These are phyloP conservation scores for Nerophis lumbriciformis DNA, from an alignment of 2,113 vertebrate species.

Conservation along the genomic window DNA sequence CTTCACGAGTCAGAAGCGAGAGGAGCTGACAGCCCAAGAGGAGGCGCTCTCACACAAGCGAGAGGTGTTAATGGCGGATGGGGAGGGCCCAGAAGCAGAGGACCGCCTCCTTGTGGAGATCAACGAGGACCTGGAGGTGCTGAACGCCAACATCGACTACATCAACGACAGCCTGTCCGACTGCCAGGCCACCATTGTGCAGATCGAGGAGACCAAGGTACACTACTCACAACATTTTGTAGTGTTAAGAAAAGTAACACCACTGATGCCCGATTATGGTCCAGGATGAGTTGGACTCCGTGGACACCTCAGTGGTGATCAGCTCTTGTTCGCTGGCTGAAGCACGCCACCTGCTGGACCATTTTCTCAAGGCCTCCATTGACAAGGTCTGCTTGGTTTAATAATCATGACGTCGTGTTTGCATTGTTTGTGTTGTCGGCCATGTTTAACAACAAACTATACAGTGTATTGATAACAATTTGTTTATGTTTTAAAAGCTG, in stretches of 20 bases:
- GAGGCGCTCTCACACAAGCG: constrained; percentile 82
- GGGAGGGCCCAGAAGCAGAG: constrained; percentile 78
- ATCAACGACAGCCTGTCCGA: constrained; percentile 94
- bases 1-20: constrained; percentile 82
- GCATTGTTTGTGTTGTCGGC: too few relatives aligned
- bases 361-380: constrained; percentile 94
- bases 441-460: too few relatives aligned
- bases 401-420: too few relatives aligned
- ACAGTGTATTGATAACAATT: too few relatives aligned
- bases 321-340: constrained; percentile 95
- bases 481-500: too few relatives aligned
- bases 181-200: constrained; percentile 95
- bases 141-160: constrained; percentile 95
- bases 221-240: too few relatives aligned
- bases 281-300: constrained; percentile 94
- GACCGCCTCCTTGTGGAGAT: constrained; percentile 85
- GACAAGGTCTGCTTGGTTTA: constrained; percentile 77
- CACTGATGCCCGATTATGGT: not conserved
- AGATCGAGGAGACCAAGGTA: constrained; percentile 97
- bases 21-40: constrained; percentile 88
- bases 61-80: constrained; percentile 78
- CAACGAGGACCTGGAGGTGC: constrained; percentile 88
- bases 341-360: constrained; percentile 90
- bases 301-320: constrained; percentile 95
- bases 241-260: not conserved